Percentiles rank a stretch among this genome's conserved stretches.
Conservation (phyloP, 2,888 invertebrate genomes). For the Odontocerum albicorne region DNA sequence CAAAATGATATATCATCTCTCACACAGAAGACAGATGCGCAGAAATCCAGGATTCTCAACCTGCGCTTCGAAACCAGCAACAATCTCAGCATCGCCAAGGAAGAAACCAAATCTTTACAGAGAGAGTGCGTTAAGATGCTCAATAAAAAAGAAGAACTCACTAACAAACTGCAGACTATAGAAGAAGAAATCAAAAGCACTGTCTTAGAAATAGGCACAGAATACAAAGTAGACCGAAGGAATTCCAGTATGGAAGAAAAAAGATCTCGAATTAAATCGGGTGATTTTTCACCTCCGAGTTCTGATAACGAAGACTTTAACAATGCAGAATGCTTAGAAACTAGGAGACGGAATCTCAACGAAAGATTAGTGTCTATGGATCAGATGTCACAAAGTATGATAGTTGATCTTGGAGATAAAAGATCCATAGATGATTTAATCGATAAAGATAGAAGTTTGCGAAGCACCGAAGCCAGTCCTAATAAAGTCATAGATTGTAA, state of each 20-base stretch:
- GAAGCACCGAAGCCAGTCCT: conserved; percentile 19
- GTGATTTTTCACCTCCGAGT: conserved; percentile 54
- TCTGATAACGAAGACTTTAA: conserved; percentile 51
- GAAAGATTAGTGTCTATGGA: conserved; percentile 56
- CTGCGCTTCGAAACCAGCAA: conserved; percentile 67
- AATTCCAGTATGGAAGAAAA: conserved; percentile 60
- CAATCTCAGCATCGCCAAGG: conserved; percentile 66
- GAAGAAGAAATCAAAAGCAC: conserved; percentile 66
- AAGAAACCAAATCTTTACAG: conserved; percentile 70
- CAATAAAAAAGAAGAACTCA: conserved; percentile 65
- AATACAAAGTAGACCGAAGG: conserved; percentile 46
- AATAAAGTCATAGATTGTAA: conserved; percentile 13
- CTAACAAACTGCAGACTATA: conserved; percentile 64
- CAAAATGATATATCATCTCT: conserved; percentile 73
- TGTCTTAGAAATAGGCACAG: conserved; percentile 41
- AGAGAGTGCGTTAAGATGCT: conserved; percentile 58
- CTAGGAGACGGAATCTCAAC: conserved; percentile 50
- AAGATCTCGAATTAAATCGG: conserved; percentile 48
- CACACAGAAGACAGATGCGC: conserved; percentile 65
- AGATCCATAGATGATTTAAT: conserved; percentile 45
- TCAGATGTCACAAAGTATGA: conserved; percentile 59
- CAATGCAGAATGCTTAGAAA: conserved; percentile 45
- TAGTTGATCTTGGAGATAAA: conserved; percentile 51
- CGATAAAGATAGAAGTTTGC: conserved; percentile 12
- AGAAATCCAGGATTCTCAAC: conserved; percentile 64